phyloP scores from a whole-genome alignment of 2,113 vertebrate species.

The Pristiophorus japonicus region DNA sequence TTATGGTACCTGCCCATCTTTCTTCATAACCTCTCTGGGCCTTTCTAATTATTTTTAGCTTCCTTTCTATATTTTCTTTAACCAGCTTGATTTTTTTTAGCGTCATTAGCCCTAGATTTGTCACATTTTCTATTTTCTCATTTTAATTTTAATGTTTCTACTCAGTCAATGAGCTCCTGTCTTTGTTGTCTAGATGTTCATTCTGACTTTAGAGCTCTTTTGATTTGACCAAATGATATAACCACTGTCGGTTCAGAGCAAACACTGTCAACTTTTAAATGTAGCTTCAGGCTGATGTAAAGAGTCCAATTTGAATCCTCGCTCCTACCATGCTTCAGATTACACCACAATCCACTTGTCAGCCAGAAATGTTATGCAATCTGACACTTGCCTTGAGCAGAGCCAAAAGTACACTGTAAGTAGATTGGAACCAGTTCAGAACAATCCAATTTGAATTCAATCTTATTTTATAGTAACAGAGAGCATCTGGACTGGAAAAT shows the following conservation, averaged over 20 bases:
- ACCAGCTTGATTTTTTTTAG: background rate
- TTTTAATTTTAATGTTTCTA: background rate
- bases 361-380: background rate
- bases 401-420: background rate
- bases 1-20: background rate
- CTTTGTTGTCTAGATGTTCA: background rate
- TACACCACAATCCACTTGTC: constrained; percentile 7
- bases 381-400: constrained; percentile 9
- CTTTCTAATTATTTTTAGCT: background rate
- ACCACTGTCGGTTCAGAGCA: background rate
- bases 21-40: background rate
- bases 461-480: constrained; percentile 10
- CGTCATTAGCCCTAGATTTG: background rate
- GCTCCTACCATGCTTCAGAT: background rate
- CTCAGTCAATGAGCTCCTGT: background rate
- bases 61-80: background rate
- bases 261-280: background rate
- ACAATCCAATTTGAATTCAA: constrained; percentile 24
- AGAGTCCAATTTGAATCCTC: constrained; percentile 20
- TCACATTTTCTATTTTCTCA: background rate
- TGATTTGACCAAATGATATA: constrained; percentile 16
- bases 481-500: background rate
- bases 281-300: background rate
- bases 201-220: constrained; percentile 17
- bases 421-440: background rate